Percentiles rank a stretch among this genome's conserved stretches.
phyloP scores from a whole-genome alignment of 2,888 invertebrate species.

The Oscheius myriophilus region DNA sequence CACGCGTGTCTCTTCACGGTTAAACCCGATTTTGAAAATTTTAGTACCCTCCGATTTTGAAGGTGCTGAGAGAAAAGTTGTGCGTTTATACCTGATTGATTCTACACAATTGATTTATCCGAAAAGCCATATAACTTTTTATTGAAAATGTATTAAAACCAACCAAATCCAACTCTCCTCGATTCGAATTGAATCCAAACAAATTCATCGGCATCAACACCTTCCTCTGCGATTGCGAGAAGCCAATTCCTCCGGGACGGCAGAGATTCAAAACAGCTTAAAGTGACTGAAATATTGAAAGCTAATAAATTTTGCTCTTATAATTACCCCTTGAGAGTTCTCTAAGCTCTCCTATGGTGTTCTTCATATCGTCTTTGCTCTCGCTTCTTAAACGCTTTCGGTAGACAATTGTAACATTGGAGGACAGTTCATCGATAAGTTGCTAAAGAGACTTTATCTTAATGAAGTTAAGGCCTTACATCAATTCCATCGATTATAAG shows the following conservation, averaged over 20 bases:
- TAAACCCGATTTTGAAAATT: too few relatives aligned
- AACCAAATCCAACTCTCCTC: conserved; percentile 36
- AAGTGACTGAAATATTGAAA: conserved; percentile 38
- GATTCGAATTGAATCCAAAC: conserved; percentile 45
- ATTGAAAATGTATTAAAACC: too few relatives aligned
- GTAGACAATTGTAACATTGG: conserved; percentile 23
- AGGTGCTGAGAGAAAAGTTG: too few relatives aligned
- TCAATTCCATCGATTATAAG: conserved; percentile 22
- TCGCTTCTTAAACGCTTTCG: conserved; percentile 32
- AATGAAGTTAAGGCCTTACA: conserved; percentile 2
- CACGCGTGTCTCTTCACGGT: too few relatives aligned
- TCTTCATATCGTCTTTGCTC: conserved; percentile 42
- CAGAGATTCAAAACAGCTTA: conserved; percentile 56
- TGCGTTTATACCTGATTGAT: too few relatives aligned
- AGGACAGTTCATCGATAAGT: neutral
- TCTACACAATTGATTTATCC: too few relatives aligned
- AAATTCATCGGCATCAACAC: conserved; percentile 35
- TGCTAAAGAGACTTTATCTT: neutral
- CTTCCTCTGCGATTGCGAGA: conserved; percentile 35
- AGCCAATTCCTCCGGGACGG: conserved; percentile 50
- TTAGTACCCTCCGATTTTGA: too few relatives aligned
- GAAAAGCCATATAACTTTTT: too few relatives aligned
- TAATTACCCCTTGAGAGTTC: neutral
- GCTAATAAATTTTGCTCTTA: neutral
- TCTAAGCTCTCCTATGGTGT: conserved; percentile 13